Conservation (phyloP, 2,888 invertebrate genomes). For the Pollenia angustigena region DNA sequence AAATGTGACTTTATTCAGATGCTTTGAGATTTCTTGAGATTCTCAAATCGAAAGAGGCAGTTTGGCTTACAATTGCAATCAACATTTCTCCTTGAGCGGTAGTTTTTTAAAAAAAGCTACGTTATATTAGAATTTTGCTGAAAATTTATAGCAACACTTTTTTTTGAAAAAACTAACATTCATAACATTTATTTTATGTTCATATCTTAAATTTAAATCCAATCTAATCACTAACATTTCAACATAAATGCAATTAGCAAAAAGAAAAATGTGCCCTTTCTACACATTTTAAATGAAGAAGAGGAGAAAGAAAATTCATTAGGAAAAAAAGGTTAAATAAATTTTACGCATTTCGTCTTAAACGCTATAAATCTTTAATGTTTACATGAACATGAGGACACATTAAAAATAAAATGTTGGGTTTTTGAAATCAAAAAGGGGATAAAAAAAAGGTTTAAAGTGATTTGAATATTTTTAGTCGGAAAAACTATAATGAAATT, state of each 20-base stretch:
- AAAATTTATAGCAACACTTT: too few relatives aligned
- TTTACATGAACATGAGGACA: constrained; percentile 11
- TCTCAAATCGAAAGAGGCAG: too few relatives aligned
- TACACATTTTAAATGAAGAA: constrained; percentile 1
- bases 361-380: constrained; percentile 50
- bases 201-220: too few relatives aligned
- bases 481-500: not conserved
- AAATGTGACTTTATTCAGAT: too few relatives aligned
- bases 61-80: too few relatives aligned
- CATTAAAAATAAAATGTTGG: constrained; percentile 19
- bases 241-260: constrained; percentile 49
- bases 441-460: constrained; percentile 1
- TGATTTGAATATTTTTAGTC: constrained; percentile 21
- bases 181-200: too few relatives aligned
- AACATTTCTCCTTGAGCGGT: too few relatives aligned
- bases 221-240: not conserved
- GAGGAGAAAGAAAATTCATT: too few relatives aligned
- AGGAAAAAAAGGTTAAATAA: not conserved
- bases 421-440: not conserved
- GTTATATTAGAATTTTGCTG: too few relatives aligned
- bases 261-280: constrained; percentile 53
- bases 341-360: constrained; percentile 51
- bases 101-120: too few relatives aligned
- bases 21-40: too few relatives aligned
- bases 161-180: too few relatives aligned